These are phyloP conservation scores for Hylaeus volcanicus DNA, from an alignment of 1,140 invertebrate species.

Conservation along the genomic window DNA sequence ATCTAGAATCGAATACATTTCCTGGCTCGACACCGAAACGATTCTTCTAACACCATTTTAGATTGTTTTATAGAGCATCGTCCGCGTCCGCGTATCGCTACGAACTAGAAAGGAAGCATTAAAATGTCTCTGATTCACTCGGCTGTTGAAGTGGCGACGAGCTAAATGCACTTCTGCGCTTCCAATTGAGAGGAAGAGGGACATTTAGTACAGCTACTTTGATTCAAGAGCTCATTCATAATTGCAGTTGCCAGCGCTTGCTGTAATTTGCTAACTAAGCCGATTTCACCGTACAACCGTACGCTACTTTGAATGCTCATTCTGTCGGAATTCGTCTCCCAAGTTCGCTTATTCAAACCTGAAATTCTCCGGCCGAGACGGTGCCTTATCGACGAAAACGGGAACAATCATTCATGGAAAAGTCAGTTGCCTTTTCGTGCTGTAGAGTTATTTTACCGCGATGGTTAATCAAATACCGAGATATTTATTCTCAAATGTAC, in stretches of 20 bases:
- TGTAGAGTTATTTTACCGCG: too few relatives aligned
- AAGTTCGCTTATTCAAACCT: background rate
- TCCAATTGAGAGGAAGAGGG: background rate
- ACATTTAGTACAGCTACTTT: conserved; percentile 15
- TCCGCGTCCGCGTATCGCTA: background rate
- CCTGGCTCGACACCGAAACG: too few relatives aligned
- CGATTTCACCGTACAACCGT: conserved; percentile 13
- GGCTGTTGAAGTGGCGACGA: background rate
- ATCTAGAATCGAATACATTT: too few relatives aligned
- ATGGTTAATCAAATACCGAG: too few relatives aligned
- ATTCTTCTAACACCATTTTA: too few relatives aligned
- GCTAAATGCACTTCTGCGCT: conserved; percentile 4
- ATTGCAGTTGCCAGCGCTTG: conserved; percentile 12
- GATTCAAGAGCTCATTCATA: conserved; percentile 18
- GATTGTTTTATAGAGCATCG: too few relatives aligned
- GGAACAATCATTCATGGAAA: too few relatives aligned
- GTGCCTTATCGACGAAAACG: background rate
- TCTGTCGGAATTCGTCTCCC: background rate
- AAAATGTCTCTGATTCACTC: background rate
- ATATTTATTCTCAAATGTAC: too few relatives aligned
- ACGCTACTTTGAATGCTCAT: background rate
- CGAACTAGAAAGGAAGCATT: background rate
- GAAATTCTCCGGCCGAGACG: background rate
- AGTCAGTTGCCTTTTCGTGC: too few relatives aligned
- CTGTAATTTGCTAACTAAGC: conserved; percentile 40